Conservation (phyloP, 1,140 invertebrate species). For the Druon quercuslanigerum region DNA sequence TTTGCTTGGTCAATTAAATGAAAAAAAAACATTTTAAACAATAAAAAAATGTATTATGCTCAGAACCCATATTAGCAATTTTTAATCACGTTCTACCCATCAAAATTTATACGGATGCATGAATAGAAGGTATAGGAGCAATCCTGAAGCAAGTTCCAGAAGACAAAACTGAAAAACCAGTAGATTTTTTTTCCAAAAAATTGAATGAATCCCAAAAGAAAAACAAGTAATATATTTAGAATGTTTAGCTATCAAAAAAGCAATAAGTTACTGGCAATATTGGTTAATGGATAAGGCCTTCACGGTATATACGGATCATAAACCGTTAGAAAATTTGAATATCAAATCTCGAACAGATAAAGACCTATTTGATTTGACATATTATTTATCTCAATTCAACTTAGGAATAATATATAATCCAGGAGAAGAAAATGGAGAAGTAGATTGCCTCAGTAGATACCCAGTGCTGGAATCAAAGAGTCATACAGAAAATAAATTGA, state of each 20-base stretch:
- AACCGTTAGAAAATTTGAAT: slow-evolving; percentile 39
- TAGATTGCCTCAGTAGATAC: background rate
- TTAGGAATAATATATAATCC: slow-evolving; percentile 35
- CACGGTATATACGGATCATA: slow-evolving; percentile 36
- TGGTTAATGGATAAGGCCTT: slow-evolving; percentile 30
- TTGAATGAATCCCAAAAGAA: slow-evolving; percentile 32
- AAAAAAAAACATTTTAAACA: slow-evolving; percentile 34
- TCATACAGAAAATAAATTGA: background rate
- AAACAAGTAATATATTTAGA: slow-evolving; percentile 35
- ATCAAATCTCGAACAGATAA: slow-evolving; percentile 35
- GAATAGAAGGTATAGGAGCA: slow-evolving; percentile 44
- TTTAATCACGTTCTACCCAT: slow-evolving; percentile 45
- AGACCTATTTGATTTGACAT: slow-evolving; percentile 33
- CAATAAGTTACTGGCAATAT: slow-evolving; percentile 37
- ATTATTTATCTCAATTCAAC: slow-evolving; percentile 36
- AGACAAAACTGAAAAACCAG: slow-evolving; percentile 3
- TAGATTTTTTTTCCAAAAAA: slow-evolving; percentile 39
- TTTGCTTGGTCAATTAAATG: slow-evolving; percentile 42
- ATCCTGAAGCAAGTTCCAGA: background rate
- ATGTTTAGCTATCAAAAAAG: slow-evolving; percentile 36
- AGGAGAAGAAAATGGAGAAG: slow-evolving; percentile 36
- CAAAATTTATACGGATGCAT: slow-evolving; percentile 49
- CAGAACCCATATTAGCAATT: slow-evolving; percentile 42
- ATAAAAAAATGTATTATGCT: slow-evolving; percentile 40
- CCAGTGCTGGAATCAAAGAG: background rate